Evolutionary conservation across 2,113 vertebrate genomes (phyloP).

Genomic region (Eulemur macaco): DNA sequence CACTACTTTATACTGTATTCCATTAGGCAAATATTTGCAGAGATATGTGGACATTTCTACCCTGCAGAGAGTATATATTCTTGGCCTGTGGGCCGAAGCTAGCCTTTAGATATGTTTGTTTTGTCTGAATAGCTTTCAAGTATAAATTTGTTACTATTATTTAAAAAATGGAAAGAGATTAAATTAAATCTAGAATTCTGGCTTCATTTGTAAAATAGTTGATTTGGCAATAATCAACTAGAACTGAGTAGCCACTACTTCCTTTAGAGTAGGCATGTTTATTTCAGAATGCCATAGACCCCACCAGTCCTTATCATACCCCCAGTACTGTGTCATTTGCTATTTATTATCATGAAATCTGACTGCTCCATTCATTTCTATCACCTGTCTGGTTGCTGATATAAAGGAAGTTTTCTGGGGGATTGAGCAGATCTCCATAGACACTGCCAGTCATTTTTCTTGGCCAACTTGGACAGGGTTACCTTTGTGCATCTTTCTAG

Average conservation of each 20-base stretch:
- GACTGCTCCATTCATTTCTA: neutral
- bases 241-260: neutral
- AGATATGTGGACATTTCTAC: neutral
- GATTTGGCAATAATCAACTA: neutral
- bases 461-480: neutral
- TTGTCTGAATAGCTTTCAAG: neutral
- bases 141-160: neutral
- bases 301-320: neutral
- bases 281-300: neutral
- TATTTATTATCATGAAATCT: neutral
- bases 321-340: neutral
- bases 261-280: neutral
- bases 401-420: neutral
- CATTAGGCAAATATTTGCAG: neutral
- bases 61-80: neutral
- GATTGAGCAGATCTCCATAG: neutral
- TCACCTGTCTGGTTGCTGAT: neutral
- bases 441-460: neutral
- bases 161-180: neutral
- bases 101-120: neutral
- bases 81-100: neutral
- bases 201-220: neutral
- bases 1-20: accelerated
- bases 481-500: neutral
- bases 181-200: neutral